A percentile compares a stretch with the other conserved stretches of the same genome.
Conservation (phyloP, 1,140 invertebrate species). For the Caerostris extrusa region DNA sequence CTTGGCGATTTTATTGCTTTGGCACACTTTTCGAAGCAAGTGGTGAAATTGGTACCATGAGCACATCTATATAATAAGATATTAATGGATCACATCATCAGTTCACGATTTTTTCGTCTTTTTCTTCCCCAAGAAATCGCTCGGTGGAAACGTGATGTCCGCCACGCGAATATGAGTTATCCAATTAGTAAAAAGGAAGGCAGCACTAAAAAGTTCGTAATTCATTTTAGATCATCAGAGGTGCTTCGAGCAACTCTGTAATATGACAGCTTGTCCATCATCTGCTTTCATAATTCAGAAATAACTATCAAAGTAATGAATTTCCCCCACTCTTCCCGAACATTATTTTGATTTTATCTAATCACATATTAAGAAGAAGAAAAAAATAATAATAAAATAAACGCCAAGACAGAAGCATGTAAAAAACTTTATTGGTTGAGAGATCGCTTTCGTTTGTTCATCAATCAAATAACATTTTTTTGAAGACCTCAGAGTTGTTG, state of each 20-base stretch:
- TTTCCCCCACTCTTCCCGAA: constrained; percentile 18
- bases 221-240: constrained; percentile 11
- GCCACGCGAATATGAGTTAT: constrained; percentile 52
- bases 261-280: constrained; percentile 57
- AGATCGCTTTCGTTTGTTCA: constrained; percentile 64
- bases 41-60: no score
- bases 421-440: constrained; percentile 60
- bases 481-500: not conserved
- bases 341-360: constrained; percentile 56
- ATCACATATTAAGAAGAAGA: constrained; percentile 36
- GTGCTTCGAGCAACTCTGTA: constrained; percentile 35
- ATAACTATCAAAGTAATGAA: constrained; percentile 66
- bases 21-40: no score
- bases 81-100: not conserved
- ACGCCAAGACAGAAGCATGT: not conserved
- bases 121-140: not conserved
- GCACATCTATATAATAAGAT: not conserved
- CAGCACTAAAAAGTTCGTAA: constrained; percentile 41
- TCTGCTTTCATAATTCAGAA: constrained; percentile 50
- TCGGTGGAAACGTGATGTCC: constrained; percentile 20
- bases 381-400: not conserved
- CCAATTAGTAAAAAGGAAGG: constrained; percentile 29
- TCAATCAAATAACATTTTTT: constrained; percentile 51
- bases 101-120: not conserved
- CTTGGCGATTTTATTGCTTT: no score